Evolutionary conservation across 2,888 invertebrate species (phyloP).

Genomic region (Allacma fusca): DNA sequence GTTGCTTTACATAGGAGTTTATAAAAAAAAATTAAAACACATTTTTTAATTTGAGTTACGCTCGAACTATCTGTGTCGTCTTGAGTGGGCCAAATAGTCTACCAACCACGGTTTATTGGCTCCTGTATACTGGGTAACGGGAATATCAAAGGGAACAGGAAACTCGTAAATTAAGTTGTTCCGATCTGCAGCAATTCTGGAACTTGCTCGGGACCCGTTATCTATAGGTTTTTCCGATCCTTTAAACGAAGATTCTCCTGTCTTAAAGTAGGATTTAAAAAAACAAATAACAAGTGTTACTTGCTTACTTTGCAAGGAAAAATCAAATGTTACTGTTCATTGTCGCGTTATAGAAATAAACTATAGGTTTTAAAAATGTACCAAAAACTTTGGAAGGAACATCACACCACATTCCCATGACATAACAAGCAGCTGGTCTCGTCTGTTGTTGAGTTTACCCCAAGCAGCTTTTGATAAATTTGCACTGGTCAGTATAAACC

Average conservation of each 20-base stretch:
- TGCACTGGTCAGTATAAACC: conserved; percentile 88
- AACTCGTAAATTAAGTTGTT: conserved; percentile 63
- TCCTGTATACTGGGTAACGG: conserved; percentile 74
- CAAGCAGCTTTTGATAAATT: conserved; percentile 98
- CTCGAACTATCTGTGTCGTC: too few species aligned
- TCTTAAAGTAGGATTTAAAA: conserved; percentile 67
- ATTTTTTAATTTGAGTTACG: too few species aligned
- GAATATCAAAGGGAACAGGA: conserved; percentile 84
- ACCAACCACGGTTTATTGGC: conserved; percentile 69
- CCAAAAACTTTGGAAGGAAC: conserved; percentile 83
- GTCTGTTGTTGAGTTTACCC: conserved; percentile 75
- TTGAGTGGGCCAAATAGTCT: conserved; percentile 43
- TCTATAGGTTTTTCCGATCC: conserved; percentile 62
- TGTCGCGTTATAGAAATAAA: not conserved
- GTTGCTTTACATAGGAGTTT: too few species aligned
- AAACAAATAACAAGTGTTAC: too few species aligned
- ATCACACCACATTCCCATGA: conserved; percentile 93
- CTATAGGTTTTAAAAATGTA: conserved; percentile 63
- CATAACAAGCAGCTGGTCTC: conserved; percentile 72
- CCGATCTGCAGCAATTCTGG: conserved; percentile 41
- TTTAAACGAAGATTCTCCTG: conserved; percentile 70
- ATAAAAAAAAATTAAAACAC: too few species aligned
- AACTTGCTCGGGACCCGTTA: conserved; percentile 63
- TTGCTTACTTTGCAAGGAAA: too few species aligned
- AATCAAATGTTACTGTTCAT: too few species aligned